Percentiles rank a stretch among this genome's conserved stretches.
phyloP scores from a whole-genome alignment of 1,140 invertebrate genomes.

The Triops longicaudatus region DNA sequence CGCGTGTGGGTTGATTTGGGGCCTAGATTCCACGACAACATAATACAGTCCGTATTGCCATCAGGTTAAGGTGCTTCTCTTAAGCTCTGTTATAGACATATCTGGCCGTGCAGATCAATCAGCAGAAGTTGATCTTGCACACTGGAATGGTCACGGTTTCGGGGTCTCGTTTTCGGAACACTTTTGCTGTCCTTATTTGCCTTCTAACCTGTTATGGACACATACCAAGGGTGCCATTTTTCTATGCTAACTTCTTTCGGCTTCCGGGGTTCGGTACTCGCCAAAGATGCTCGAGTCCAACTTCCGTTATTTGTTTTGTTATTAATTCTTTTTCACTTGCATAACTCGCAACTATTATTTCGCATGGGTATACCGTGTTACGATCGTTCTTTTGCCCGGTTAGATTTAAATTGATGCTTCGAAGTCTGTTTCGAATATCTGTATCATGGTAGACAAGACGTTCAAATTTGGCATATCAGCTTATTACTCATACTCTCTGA shows the following conservation, averaged over 20 bases:
- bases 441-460: too few species aligned
- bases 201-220: background rate
- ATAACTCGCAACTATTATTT: too few species aligned
- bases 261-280: background rate
- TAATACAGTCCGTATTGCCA: background rate
- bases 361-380: too few species aligned
- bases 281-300: background rate
- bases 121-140: background rate
- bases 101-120: background rate
- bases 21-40: constrained; percentile 1
- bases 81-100: background rate
- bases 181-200: background rate
- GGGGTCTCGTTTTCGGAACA: background rate
- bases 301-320: too few species aligned
- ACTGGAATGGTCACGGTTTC: background rate
- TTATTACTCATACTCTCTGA: too few species aligned
- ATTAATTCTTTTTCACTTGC: too few species aligned
- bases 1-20: background rate
- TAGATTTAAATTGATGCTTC: too few species aligned
- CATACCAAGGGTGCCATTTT: background rate
- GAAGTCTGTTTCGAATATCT: too few species aligned
- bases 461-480: too few species aligned
- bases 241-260: background rate
- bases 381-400: too few species aligned
- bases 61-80: background rate